Percentiles rank a stretch among this genome's conserved stretches.
Conservation (phyloP, 2,113 vertebrate species). For the Anoura caudifer region DNA sequence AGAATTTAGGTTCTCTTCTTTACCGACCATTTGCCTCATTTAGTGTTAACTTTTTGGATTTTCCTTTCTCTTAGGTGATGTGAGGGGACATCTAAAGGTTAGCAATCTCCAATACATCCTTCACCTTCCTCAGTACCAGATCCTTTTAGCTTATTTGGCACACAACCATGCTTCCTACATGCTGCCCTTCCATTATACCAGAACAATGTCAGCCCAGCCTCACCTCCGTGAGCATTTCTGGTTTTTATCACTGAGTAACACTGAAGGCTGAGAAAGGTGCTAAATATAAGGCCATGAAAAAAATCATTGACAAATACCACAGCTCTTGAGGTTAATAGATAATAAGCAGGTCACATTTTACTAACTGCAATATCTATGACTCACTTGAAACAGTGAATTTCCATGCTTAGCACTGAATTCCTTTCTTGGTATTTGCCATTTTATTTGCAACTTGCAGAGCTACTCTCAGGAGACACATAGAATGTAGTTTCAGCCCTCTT, state of each 20-base stretch:
- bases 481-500: neutral
- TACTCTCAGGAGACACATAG: neutral
- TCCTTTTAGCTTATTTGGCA: neutral
- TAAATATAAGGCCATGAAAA: neutral
- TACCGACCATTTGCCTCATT: neutral
- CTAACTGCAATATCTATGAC: neutral
- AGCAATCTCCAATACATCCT: neutral
- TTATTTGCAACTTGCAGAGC: neutral
- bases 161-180: neutral
- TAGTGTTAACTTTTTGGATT: neutral
- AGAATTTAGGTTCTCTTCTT: neutral
- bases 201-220: neutral
- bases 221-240: neutral
- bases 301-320: neutral
- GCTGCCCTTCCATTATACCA: neutral
- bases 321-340: neutral
- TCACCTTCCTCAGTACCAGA: neutral
- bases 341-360: neutral
- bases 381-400: neutral
- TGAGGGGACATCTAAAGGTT: neutral
- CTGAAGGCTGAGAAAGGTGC: neutral
- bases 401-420: neutral
- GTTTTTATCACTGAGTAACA: neutral
- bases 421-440: neutral
- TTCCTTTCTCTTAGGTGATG: neutral